Base-by-base conservation (phyloP, 2,113 vertebrate species). In the Hylia prasina region DNA sequence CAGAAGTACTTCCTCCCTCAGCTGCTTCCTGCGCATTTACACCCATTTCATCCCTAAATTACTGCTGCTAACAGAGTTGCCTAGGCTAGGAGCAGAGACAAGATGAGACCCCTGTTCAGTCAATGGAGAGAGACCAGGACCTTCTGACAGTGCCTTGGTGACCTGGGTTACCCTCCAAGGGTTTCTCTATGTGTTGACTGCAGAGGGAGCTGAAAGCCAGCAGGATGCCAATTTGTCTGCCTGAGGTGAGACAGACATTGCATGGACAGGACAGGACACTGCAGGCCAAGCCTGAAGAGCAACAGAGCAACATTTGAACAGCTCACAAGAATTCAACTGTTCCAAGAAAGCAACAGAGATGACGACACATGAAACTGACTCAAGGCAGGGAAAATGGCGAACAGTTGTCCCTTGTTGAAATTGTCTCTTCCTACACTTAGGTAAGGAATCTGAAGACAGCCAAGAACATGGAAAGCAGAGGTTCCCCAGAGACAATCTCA, bases 191-290 rank as follows among this genome's bases (percentile, higher is more conserved):
- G 21, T 90, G 40, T 73, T 90, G 93, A 94, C 95, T 96, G 95
- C 78, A 97, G 95, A 96, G 96, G 94, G 94, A 97, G 95, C 96
- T 94, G 96, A 92, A 96, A 89, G 91, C 80, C 70, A 97, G 82
- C 68, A 93, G 80, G 80, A 94, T 97, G 56, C 51, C 85, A 30
- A 63, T 51, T 82, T 58, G 47, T 45, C 54, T n/a, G 33, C 47
- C 80, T 56, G 76, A 92, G 89, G 42, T 88, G 68, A 78, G 76
- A 45, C 3, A 30, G 47, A 73, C 58, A 39, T 40, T 20, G 37
- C 70, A 40, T 45, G 63, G 57, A 21, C 78, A 72, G 19, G 19
- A 37, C 28, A 2, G 5, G 63, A 92, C 71, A 14, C 56, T 86
- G 63, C 64, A 58, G 35, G 31, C 24, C 65, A 60, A 81, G 48